Evolutionary conservation across 53 echinoderm and acorn worm species (phyloP).

Genomic region (Holothuria leucospilota): DNA sequence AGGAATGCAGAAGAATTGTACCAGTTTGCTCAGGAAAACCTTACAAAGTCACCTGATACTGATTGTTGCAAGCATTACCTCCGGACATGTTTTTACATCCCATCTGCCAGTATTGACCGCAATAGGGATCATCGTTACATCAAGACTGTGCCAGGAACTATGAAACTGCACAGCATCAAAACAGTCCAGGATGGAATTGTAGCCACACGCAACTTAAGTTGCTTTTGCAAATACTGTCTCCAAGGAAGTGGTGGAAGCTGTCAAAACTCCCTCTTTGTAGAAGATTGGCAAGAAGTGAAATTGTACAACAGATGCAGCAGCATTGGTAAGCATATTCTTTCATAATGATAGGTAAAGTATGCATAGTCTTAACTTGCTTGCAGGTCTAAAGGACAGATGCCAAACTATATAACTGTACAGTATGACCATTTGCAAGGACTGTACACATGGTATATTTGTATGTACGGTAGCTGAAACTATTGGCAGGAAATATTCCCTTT

Average conservation of each 20-base stretch:
- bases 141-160: constrained; percentile 62
- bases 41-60: constrained; percentile 18
- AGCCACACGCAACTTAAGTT: constrained; percentile 61
- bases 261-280: constrained; percentile 36
- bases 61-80: constrained; percentile 28
- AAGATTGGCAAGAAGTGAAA: constrained; percentile 20
- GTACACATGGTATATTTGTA: no score
- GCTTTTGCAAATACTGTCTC: constrained; percentile 58
- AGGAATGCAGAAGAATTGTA: no score
- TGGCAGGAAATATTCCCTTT: not conserved
- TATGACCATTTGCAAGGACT: no score
- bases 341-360: not conserved
- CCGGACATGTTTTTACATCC: constrained; percentile 55
- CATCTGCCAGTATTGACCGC: constrained; percentile 42
- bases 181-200: constrained; percentile 59
- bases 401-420: no score
- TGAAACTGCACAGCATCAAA: constrained; percentile 65
- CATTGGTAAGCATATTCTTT: not conserved
- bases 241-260: constrained; percentile 24
- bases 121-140: constrained; percentile 45
- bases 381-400: no score
- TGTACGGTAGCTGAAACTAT: not conserved
- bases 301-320: not conserved
- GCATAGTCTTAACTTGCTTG: no score
- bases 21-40: not conserved